Evolutionary conservation across 2,797 vertebrate genomes (phyloP).

Genomic region (Acestrorhynchus altus): DNA sequence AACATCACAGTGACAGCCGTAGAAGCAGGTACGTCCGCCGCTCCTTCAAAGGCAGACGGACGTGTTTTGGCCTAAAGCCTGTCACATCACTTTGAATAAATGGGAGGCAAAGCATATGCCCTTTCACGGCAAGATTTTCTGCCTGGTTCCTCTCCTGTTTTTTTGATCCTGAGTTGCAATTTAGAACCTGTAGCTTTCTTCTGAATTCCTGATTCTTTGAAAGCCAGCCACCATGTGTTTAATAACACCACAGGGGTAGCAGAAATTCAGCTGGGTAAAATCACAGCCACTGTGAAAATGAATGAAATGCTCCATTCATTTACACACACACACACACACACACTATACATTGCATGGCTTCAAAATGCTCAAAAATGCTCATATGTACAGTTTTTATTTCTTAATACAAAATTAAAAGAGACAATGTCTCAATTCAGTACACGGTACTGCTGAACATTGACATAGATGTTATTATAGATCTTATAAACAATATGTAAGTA

Average conservation of each 20-base stretch:
- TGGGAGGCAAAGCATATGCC: slow-evolving; percentile 1
- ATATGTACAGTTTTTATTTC: not conserved
- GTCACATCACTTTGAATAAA: slow-evolving; percentile 33
- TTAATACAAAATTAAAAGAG: no score
- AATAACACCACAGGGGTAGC: no score
- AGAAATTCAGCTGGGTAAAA: not conserved
- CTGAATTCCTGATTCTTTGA: not conserved
- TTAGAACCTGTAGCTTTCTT: not conserved
- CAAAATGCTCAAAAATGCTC: no score
- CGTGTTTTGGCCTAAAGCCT: slow-evolving; percentile 24
- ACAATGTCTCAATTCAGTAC: no score
- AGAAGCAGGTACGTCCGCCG: slow-evolving; percentile 86
- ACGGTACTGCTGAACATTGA: no score
- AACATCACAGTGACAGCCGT: slow-evolving; percentile 94
- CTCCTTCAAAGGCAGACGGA: slow-evolving; percentile 30
- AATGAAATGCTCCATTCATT: not conserved
- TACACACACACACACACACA: no score
- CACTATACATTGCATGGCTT: no score
- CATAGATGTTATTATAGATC: no score
- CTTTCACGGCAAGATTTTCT: slow-evolving; percentile 7
- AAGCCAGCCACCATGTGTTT: not conserved
- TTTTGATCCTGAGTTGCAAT: not conserved
- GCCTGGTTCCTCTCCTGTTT: not conserved
- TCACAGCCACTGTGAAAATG: not conserved
- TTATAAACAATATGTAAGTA: no score